phyloP scores from a whole-genome alignment of 2,888 invertebrate genomes.

The Philereme transversata region DNA sequence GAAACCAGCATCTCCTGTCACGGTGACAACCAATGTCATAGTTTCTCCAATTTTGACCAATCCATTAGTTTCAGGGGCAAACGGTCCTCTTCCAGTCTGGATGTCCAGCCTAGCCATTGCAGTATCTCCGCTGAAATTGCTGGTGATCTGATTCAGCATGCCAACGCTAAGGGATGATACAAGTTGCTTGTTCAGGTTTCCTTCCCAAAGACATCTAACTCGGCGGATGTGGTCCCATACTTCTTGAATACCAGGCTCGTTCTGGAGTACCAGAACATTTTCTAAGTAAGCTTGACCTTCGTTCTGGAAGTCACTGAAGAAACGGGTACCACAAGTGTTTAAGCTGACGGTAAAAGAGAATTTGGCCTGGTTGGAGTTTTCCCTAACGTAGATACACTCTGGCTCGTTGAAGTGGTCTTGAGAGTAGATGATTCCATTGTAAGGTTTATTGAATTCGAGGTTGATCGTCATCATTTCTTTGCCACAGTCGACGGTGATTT shows the following conservation, averaged over 20 bases:
- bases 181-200: conserved; percentile 89
- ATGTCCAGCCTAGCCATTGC: conserved; percentile 91
- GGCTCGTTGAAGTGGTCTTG: conserved; percentile 88
- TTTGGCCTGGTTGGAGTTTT: conserved; percentile 87
- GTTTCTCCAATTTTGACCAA: conserved; percentile 92
- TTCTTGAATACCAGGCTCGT: conserved; percentile 89
- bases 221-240: conserved; percentile 92
- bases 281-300: conserved; percentile 91
- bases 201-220: conserved; percentile 92
- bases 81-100: conserved; percentile 90
- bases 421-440: conserved; percentile 91
- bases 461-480: conserved; percentile 93
- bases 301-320: conserved; percentile 90
- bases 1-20: conserved; percentile 91
- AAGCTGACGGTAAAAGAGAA: conserved; percentile 90
- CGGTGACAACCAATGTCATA: conserved; percentile 91
- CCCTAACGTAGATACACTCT: conserved; percentile 89
- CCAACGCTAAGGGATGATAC: conserved; percentile 90
- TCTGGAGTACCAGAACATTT: conserved; percentile 90
- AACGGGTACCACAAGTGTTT: conserved; percentile 91
- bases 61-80: conserved; percentile 89
- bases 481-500: conserved; percentile 89
- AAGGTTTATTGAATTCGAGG: conserved; percentile 89
- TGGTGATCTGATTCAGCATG: conserved; percentile 91
- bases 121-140: conserved; percentile 93